A percentile compares a stretch with the other conserved stretches of the same genome.
phyloP scores from a whole-genome alignment of 2,797 vertebrate genomes.

The Echiichthys vipera region DNA sequence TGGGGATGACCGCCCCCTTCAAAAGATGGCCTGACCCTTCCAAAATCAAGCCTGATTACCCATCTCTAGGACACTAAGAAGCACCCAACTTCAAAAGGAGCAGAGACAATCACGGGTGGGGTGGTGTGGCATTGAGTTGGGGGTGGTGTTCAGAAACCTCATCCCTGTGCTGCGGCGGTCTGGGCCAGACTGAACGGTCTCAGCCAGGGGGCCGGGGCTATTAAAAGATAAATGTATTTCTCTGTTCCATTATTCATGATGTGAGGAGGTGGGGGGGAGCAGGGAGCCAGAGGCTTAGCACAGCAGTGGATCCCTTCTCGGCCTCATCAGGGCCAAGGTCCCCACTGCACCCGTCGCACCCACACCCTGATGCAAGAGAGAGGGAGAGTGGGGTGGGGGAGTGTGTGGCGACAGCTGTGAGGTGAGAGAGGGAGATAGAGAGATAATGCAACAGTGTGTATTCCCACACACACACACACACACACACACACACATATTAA shows the following conservation, averaged over 20 bases:
- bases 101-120: slow-evolving; percentile 80
- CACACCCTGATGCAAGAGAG: slow-evolving; percentile 70
- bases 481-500: slow-evolving; percentile 41
- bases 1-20: slow-evolving; percentile 71
- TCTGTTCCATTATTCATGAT: slow-evolving; percentile 89
- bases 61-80: slow-evolving; percentile 89
- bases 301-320: slow-evolving; percentile 78
- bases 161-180: slow-evolving; percentile 66
- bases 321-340: slow-evolving; percentile 70
- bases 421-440: slow-evolving; percentile 59
- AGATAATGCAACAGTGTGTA: slow-evolving; percentile 69
- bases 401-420: slow-evolving; percentile 70
- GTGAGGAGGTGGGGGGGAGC: slow-evolving; percentile 76
- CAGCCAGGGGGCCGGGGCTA: slow-evolving; percentile 79
- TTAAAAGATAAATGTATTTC: slow-evolving; percentile 91
- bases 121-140: slow-evolving; percentile 21
- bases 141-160: slow-evolving; percentile 71
- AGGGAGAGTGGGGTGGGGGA: slow-evolving; percentile 45
- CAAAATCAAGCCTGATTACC: slow-evolving; percentile 87
- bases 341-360: slow-evolving; percentile 66
- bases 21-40: slow-evolving; percentile 79
- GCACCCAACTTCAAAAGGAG: slow-evolving; percentile 84
- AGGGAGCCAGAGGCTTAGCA: slow-evolving; percentile 80
- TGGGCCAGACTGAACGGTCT: slow-evolving; percentile 77
- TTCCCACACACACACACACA: slow-evolving; percentile 49